Percentiles rank a stretch among this genome's conserved stretches.
phyloP scores from a whole-genome alignment of 2,888 invertebrate genomes.

The Ariolimax columbianus region DNA sequence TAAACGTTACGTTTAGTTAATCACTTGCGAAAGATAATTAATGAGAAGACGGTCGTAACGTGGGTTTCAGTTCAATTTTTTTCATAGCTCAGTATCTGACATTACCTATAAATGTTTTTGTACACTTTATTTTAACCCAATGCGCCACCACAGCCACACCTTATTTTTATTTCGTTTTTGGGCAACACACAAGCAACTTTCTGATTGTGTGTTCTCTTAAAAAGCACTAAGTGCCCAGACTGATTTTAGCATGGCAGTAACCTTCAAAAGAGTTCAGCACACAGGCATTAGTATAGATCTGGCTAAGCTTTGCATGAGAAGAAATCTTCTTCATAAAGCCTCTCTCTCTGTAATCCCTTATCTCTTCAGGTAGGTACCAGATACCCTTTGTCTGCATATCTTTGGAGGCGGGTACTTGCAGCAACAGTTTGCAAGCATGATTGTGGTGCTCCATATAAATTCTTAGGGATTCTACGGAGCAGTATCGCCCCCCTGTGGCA shows the following conservation, averaged over 20 bases:
- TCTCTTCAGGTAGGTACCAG: constrained; percentile 46
- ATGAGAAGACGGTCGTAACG: no score
- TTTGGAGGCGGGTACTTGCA: constrained; percentile 43
- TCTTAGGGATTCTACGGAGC: constrained; percentile 51
- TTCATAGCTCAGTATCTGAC: no score
- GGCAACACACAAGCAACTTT: no score
- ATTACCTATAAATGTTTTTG: no score
- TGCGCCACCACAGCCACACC: no score
- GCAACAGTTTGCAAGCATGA: constrained; percentile 15
- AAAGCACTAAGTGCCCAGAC: constrained; percentile 4
- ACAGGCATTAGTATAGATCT: constrained; percentile 49
- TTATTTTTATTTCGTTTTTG: no score
- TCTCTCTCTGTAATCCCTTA: constrained; percentile 43
- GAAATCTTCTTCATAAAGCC: constrained; percentile 50
- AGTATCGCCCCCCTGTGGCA: constrained; percentile 43
- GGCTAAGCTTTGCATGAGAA: constrained; percentile 41
- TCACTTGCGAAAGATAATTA: no score
- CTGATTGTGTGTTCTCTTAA: no score
- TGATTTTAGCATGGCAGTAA: constrained; percentile 37
- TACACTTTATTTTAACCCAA: no score
- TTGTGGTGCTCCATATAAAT: constrained; percentile 47
- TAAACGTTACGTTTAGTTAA: no score
- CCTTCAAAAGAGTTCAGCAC: constrained; percentile 45
- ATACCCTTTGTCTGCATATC: constrained; percentile 3
- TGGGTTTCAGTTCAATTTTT: no score